Evolutionary conservation across 1,140 invertebrate species (phyloP).

Genomic region (Metaphire vulgaris): DNA sequence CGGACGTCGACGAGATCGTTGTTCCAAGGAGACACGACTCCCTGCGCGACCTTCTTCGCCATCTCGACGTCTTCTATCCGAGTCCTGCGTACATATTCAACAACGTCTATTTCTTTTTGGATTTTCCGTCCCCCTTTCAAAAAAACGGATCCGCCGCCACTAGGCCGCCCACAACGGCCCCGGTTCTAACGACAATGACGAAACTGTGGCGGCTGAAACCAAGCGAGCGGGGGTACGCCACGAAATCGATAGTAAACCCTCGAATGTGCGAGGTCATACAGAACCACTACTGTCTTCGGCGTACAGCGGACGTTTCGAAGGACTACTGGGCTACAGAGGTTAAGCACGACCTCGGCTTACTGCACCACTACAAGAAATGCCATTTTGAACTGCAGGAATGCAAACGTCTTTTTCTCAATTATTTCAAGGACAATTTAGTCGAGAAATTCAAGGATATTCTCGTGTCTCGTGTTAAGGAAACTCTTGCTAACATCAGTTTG

Average conservation of each 20-base stretch:
- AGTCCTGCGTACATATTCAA: conserved; percentile 17
- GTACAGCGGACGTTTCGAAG: not conserved
- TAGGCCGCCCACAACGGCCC: not conserved
- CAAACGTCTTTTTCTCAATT: not conserved
- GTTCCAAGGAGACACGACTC: conserved; percentile 57
- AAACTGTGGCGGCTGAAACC: not conserved
- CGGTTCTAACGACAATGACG: conserved; percentile 2
- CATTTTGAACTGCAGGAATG: conserved; percentile 17
- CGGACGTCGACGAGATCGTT: conserved; percentile 85
- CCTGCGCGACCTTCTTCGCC: not conserved
- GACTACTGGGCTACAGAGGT: not conserved
- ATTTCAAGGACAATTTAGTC: not conserved
- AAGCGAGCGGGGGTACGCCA: conserved; percentile 10
- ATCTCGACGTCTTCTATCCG: not conserved
- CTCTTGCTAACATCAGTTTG: too few relatives aligned
- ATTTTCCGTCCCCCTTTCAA: not conserved
- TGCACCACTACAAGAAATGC: conserved; percentile 20
- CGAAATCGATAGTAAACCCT: conserved; percentile 26
- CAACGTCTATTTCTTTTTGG: conserved; percentile 23
- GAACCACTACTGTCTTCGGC: conserved; percentile 21
- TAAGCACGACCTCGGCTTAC: not conserved
- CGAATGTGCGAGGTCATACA: conserved; percentile 16
- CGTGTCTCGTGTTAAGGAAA: not conserved
- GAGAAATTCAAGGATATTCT: not conserved
- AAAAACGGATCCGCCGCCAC: not conserved